Conservation (phyloP, 1,140 invertebrate genomes). For the Panagrolaimus sp. region DNA sequence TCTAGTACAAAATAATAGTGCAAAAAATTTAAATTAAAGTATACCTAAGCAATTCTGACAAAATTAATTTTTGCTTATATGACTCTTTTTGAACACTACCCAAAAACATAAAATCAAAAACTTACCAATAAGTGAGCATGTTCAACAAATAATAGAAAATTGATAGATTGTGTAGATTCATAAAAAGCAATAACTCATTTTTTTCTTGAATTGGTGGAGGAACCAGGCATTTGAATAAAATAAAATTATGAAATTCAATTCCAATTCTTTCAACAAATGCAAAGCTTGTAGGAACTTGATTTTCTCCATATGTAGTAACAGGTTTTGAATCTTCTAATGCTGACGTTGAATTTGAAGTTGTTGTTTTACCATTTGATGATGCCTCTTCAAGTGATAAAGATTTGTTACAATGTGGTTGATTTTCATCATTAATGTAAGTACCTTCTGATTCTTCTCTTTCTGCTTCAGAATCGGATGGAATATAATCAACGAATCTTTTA, state of each 20-base stretch:
- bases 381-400: no score
- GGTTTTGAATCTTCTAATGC: no score
- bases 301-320: not conserved
- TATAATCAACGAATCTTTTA: not conserved
- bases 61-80: no score
- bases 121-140: not conserved
- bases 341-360: no score
- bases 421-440: not conserved
- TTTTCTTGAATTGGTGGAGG: not conserved
- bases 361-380: no score
- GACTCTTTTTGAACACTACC: no score
- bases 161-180: not conserved
- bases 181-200: no score
- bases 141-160: not conserved
- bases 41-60: no score
- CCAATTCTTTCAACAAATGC: slow-evolving; percentile 4
- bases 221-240: slow-evolving; percentile 9
- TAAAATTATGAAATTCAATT: not conserved
- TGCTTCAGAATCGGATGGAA: not conserved
- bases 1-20: no score
- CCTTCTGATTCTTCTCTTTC: not conserved
- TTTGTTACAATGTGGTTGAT: no score
- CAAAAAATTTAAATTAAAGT: no score
- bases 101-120: no score
- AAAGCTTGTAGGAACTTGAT: not conserved